phyloP scores from a whole-genome alignment of 2,797 vertebrate genomes.

The Semaprochilodus insignis region DNA sequence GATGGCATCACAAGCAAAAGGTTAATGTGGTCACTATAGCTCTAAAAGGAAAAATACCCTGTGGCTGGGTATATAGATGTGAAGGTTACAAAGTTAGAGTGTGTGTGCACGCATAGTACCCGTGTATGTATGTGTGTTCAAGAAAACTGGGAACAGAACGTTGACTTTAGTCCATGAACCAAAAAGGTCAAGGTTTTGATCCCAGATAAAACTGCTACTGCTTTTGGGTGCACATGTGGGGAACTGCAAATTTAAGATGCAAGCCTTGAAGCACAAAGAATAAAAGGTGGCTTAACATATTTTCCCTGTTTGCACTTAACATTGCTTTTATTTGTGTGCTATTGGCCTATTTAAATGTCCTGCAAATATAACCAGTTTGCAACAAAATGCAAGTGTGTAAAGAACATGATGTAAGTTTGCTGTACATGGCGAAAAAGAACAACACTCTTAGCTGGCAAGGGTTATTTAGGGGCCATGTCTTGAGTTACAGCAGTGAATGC shows the following conservation, averaged over 20 bases:
- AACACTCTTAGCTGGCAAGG: too few species aligned
- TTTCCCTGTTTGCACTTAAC: too few species aligned
- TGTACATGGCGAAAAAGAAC: too few species aligned
- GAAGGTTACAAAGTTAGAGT: background rate
- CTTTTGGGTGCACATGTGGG: background rate
- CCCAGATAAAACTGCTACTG: background rate
- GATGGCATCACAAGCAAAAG: constrained; percentile 12
- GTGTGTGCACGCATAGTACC: background rate
- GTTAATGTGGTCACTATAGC: constrained; percentile 16
- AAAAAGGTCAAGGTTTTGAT: constrained; percentile 30
- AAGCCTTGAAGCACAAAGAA: background rate
- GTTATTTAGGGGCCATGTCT: background rate
- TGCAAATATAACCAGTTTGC: background rate
- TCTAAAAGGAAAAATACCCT: constrained; percentile 3
- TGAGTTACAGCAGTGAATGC: background rate
- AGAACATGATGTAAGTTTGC: too few species aligned
- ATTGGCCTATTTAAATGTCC: background rate
- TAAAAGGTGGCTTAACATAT: too few species aligned
- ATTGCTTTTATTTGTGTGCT: too few species aligned
- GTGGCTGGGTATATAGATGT: background rate
- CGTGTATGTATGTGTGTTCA: background rate
- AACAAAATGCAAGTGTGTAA: background rate
- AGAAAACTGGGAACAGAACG: background rate
- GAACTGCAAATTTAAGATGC: background rate
- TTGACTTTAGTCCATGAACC: constrained; percentile 3